Conservation (phyloP, 2,113 vertebrate genomes). For the Osmerus eperlanus region DNA sequence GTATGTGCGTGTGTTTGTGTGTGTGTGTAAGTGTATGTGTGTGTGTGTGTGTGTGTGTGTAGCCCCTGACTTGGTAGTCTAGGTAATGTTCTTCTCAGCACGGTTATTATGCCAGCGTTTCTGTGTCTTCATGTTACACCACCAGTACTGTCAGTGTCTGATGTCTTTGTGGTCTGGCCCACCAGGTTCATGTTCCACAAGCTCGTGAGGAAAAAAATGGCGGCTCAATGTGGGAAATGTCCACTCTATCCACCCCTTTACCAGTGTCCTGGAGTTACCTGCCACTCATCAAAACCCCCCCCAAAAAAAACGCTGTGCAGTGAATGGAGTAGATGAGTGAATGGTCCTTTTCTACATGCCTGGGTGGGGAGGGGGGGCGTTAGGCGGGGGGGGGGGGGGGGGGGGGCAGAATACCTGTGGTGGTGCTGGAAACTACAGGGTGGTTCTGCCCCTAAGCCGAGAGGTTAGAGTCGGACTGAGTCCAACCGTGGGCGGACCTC, state of each 20-base stretch:
- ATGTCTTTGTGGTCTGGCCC: conserved; percentile 21
- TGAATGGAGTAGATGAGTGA: neutral
- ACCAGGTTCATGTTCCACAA: conserved; percentile 25
- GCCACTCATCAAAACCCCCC: too few species aligned
- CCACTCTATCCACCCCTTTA: neutral
- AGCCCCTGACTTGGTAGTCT: neutral
- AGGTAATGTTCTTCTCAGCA: neutral
- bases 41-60: neutral
- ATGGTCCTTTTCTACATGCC: too few species aligned
- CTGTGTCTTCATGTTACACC: conserved; percentile 24
- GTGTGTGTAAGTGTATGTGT: conserved; percentile 1
- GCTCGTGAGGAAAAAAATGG: conserved; percentile 14
- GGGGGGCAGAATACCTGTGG: conserved; percentile 61
- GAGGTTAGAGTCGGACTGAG: conserved; percentile 54
- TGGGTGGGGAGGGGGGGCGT: neutral
- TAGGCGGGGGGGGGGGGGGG: neutral
- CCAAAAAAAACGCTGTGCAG: neutral
- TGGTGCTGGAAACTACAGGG: conserved; percentile 61
- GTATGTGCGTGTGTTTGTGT: conserved; percentile 1
- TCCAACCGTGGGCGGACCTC: conserved; percentile 56
- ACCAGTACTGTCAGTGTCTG: conserved; percentile 16
- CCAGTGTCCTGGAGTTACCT: too few species aligned
- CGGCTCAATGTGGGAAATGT: conserved; percentile 15
- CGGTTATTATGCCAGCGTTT: conserved; percentile 13
- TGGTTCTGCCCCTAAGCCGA: conserved; percentile 53